A percentile compares a stretch with the other conserved stretches of the same genome.
Evolutionary conservation across 2,113 vertebrate genomes (phyloP).

Genomic region (Empidonax alnorum): DNA sequence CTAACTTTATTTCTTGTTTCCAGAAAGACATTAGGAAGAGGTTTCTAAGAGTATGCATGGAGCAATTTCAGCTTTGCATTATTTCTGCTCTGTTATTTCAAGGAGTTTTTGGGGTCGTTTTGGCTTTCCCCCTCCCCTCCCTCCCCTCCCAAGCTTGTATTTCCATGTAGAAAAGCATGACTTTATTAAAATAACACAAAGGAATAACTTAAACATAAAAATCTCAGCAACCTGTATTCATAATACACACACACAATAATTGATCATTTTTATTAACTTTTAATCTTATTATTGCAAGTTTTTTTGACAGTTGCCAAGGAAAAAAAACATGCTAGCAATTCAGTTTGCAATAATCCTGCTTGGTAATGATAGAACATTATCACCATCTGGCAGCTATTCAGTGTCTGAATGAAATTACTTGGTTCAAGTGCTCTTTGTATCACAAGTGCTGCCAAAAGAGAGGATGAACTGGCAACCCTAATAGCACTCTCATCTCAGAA

Average conservation of each 20-base stretch:
- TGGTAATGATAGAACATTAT: background rate
- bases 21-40: background rate
- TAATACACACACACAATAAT: background rate
- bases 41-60: background rate
- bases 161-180: background rate
- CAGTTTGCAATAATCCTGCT: background rate
- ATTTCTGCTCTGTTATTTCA: background rate
- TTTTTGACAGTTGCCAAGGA: background rate
- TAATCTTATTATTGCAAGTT: background rate
- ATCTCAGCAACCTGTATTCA: background rate
- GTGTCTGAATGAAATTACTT: background rate
- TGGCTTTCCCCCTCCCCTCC: background rate
- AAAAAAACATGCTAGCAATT: background rate
- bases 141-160: accelerated
- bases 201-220: background rate
- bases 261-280: background rate
- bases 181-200: background rate
- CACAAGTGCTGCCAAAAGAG: background rate
- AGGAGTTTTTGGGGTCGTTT: background rate
- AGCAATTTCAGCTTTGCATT: background rate
- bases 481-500: background rate
- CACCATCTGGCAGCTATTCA: background rate
- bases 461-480: background rate
- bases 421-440: background rate
- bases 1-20: background rate